Evolutionary conservation across 2,888 invertebrate genomes (phyloP).

Genomic region (Leptopilina drosophilae): DNA sequence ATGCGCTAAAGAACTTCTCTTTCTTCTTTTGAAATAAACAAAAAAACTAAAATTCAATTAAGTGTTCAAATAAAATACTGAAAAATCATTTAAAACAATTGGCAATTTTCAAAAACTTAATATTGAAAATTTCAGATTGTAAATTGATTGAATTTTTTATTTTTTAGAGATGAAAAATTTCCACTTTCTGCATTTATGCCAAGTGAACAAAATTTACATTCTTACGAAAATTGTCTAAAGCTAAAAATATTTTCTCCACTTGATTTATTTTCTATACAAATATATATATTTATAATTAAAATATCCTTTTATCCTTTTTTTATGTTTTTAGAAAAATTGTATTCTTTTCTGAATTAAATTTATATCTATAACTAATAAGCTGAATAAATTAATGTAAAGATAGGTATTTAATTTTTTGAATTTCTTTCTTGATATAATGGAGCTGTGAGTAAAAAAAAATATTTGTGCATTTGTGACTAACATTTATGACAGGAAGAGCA

Average conservation of each 20-base stretch:
- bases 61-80: too few species aligned
- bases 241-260: not conserved
- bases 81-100: not conserved
- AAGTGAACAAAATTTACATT: not conserved
- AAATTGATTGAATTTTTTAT: slow-evolving; percentile 7
- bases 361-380: too few species aligned
- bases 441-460: too few species aligned
- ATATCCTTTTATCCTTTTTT: too few species aligned
- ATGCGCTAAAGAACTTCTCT: slow-evolving; percentile 24
- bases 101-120: slow-evolving; percentile 22
- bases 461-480: not conserved
- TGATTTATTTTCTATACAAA: too few species aligned
- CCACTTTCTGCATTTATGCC: not conserved
- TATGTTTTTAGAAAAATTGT: too few species aligned
- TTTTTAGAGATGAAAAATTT: slow-evolving; percentile 3
- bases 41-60: not conserved
- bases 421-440: too few species aligned
- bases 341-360: too few species aligned
- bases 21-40: not conserved
- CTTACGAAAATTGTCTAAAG: not conserved
- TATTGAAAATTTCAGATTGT: not conserved
- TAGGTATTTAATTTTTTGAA: too few species aligned
- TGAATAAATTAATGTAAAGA: too few species aligned
- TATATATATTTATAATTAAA: too few species aligned
- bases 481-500: slow-evolving; percentile 22